These are phyloP conservation scores for Umimayanthus kanabou DNA, from an alignment of 92 coral and sea anemone species.

Conservation along the genomic window DNA sequence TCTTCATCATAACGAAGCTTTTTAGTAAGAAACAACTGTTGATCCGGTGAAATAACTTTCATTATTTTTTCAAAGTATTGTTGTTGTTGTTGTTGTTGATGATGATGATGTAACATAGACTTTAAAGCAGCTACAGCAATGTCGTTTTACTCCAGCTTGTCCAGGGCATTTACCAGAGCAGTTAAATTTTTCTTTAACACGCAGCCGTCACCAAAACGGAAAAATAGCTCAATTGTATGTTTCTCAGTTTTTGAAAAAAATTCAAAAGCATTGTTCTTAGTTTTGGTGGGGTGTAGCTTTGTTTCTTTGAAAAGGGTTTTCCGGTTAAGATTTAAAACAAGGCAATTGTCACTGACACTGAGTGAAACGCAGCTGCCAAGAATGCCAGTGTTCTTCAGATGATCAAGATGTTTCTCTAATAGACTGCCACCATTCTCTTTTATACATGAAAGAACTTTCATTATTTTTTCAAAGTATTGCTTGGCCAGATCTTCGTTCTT, in stretches of 20 bases:
- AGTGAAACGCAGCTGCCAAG: not conserved
- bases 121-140: not conserved
- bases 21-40: not conserved
- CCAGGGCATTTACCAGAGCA: not conserved
- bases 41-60: not conserved
- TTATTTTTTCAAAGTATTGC: not conserved
- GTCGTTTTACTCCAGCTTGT: not conserved
- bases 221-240: not conserved
- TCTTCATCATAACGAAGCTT: not conserved
- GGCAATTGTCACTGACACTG: not conserved
- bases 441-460: conserved; percentile 6
- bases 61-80: too few relatives aligned
- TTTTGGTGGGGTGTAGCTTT: not conserved
- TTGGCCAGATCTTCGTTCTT: not conserved
- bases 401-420: not conserved
- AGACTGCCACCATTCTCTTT: conserved; percentile 17
- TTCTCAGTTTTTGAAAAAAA: not conserved
- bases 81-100: too few relatives aligned
- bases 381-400: conserved; percentile 10
- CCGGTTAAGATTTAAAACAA: not conserved
- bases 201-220: not conserved
- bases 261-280: not conserved
- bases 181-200: not conserved
- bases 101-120: not conserved
- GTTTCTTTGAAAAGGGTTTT: conserved; percentile 1